Conservation (phyloP, 2,888 invertebrate species). For the Scaeva pyrastri region DNA sequence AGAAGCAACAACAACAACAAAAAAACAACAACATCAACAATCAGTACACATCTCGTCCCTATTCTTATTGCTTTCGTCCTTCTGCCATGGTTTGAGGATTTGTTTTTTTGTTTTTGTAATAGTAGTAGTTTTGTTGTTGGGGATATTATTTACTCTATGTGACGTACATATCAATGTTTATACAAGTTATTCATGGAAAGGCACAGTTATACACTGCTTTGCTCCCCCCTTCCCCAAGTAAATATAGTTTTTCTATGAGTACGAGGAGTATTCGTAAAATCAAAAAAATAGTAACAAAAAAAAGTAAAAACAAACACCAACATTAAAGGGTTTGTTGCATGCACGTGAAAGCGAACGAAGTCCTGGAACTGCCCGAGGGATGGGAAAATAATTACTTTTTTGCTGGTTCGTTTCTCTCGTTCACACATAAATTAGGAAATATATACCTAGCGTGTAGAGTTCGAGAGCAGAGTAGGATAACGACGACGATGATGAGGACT, state of each 20-base stretch:
- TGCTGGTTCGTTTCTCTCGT: slow-evolving; percentile 49
- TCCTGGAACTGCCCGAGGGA: slow-evolving; percentile 51
- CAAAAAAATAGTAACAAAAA: not conserved
- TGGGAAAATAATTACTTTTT: slow-evolving; percentile 74
- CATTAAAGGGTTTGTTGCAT: slow-evolving; percentile 29
- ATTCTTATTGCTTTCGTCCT: slow-evolving; percentile 27
- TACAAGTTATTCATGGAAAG: slow-evolving; percentile 14
- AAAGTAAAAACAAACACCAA: slow-evolving; percentile 15
- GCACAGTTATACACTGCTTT: slow-evolving; percentile 16
- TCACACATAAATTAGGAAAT: slow-evolving; percentile 58
- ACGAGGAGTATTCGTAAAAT: not conserved
- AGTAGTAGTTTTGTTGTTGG: no score
- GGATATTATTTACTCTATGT: slow-evolving; percentile 30
- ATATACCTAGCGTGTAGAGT: slow-evolving; percentile 35
- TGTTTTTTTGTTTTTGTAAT: not conserved
- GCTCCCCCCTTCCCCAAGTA: slow-evolving; percentile 38
- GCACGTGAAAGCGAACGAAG: slow-evolving; percentile 31
- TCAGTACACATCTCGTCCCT: not conserved
- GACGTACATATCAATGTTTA: slow-evolving; percentile 29
- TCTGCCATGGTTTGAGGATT: slow-evolving; percentile 3
- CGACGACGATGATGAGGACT: not conserved
- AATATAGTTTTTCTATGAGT: slow-evolving; percentile 49
- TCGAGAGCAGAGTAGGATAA: not conserved
- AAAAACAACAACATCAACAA: slow-evolving; percentile 25
- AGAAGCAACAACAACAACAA: slow-evolving; percentile 2